Percentiles rank a stretch among this genome's conserved stretches.
These are phyloP conservation scores for Pachycephala philippinensis DNA, from an alignment of 2,113 vertebrate species.

Conservation along the genomic window DNA sequence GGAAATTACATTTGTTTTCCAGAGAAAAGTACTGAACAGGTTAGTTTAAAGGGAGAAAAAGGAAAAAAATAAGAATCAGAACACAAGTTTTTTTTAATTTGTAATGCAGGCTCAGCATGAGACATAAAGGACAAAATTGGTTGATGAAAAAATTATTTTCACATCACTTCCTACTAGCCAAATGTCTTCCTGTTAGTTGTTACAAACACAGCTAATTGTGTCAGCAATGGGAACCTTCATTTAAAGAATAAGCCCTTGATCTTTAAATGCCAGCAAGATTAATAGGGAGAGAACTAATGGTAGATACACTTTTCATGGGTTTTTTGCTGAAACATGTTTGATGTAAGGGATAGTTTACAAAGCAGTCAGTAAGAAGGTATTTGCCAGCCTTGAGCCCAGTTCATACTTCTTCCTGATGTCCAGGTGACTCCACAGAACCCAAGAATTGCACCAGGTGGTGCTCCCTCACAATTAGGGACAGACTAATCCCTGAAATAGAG, in stretches of 20 bases:
- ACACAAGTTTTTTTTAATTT: neutral
- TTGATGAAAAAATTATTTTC: neutral
- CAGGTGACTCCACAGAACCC: neutral
- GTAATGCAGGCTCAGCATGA: neutral
- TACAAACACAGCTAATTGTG: neutral
- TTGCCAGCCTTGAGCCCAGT: neutral
- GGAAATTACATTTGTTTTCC: neutral
- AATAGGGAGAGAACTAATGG: neutral
- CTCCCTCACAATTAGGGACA: neutral
- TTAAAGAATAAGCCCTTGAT: neutral
- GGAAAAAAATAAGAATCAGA: neutral
- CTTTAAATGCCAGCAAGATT: neutral
- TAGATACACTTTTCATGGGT: neutral
- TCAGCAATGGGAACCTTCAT: neutral
- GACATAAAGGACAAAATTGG: neutral
- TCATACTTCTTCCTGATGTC: neutral
- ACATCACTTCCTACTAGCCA: neutral
- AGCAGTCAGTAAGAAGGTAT: neutral
- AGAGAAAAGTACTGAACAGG: neutral
- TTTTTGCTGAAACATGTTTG: neutral
- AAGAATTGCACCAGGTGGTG: neutral
- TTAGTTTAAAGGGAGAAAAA: neutral
- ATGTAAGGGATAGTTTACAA: neutral
- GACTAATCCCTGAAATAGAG: neutral
- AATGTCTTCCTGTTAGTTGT: neutral